phyloP scores from a whole-genome alignment of 2,888 invertebrate species.

The Patella caerulea region DNA sequence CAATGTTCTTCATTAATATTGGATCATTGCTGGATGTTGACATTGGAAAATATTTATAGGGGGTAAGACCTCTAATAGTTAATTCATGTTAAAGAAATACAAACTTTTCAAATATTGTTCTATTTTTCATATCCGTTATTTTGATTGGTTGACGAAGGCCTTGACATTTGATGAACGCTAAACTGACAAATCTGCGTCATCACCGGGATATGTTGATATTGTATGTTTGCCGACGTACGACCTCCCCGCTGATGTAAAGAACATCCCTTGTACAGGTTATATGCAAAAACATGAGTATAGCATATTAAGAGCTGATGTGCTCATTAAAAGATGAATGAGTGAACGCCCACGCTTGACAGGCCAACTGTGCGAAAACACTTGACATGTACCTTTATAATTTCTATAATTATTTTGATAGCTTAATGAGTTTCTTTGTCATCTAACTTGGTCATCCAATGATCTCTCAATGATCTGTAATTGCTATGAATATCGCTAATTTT shows the following conservation, averaged over 20 bases:
- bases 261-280: neutral
- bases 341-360: neutral
- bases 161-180: too few relatives aligned
- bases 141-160: too few relatives aligned
- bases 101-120: too few relatives aligned
- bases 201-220: neutral
- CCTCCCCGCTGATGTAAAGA: neutral
- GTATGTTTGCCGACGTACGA: neutral
- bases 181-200: too few relatives aligned
- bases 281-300: neutral
- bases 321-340: neutral
- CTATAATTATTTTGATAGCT: conserved; percentile 9
- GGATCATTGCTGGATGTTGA: too few relatives aligned
- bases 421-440: neutral
- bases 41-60: too few relatives aligned
- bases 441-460: neutral
- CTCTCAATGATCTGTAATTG: neutral
- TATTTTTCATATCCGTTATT: too few relatives aligned
- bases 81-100: too few relatives aligned
- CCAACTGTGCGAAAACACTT: conserved; percentile 5
- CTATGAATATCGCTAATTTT: neutral
- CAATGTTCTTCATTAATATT: too few relatives aligned
- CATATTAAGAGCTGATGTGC: neutral
- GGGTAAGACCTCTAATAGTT: too few relatives aligned
- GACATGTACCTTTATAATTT: neutral